Conservation (phyloP, 1,140 invertebrate species). For the Eupristina koningsbergeri region DNA sequence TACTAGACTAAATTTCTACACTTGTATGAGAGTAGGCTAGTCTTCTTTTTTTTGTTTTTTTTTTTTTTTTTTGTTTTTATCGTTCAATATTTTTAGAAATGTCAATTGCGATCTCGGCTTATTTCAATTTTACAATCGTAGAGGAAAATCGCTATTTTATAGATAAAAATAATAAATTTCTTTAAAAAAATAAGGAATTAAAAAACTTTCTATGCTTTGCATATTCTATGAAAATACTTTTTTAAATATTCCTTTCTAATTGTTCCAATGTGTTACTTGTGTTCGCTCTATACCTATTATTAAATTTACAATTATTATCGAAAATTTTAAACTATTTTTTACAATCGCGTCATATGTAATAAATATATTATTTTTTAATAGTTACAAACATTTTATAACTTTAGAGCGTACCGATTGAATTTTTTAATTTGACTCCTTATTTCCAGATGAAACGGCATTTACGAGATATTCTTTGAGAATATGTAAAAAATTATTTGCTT, state of each 20-base stretch:
- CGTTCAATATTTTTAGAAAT: not conserved
- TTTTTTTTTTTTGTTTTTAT: conserved; percentile 9
- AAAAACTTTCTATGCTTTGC: too few relatives aligned
- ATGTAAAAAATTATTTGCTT: not conserved
- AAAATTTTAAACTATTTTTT: too few relatives aligned
- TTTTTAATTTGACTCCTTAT: not conserved
- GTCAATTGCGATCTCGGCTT: not conserved
- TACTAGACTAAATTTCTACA: not conserved
- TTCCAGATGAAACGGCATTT: not conserved
- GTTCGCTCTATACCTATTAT: too few relatives aligned
- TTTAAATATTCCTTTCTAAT: too few relatives aligned
- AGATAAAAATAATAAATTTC: too few relatives aligned
- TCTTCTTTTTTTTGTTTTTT: not conserved
- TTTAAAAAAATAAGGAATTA: too few relatives aligned
- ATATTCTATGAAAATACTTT: too few relatives aligned
- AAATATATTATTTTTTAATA: not conserved
- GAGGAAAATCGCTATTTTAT: too few relatives aligned
- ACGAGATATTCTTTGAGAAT: not conserved
- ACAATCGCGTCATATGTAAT: not conserved
- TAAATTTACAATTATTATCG: too few relatives aligned
- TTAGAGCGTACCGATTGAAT: not conserved
- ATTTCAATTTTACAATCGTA: not conserved
- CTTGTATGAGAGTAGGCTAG: not conserved
- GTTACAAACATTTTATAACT: not conserved
- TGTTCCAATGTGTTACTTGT: too few relatives aligned